Percentiles rank a stretch among this genome's conserved stretches.
Conservation (phyloP, 2,797 vertebrate genomes). For the Muraenolepis orangiensis region DNA sequence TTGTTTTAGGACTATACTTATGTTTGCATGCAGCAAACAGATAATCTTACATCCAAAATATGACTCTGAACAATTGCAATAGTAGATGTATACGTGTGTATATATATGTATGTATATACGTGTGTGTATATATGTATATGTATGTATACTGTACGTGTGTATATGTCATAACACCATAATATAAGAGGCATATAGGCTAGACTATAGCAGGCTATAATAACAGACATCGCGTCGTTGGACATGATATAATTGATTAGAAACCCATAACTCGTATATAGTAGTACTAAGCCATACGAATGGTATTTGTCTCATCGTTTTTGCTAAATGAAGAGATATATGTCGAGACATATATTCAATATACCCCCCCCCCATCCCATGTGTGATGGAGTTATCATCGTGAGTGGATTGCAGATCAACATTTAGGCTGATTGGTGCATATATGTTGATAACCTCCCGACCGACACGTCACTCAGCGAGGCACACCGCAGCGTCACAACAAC, state of each 20-base stretch:
- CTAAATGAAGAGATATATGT: conserved; percentile 70
- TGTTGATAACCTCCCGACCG: conserved; percentile 51
- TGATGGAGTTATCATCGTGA: conserved; percentile 61
- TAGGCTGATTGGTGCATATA: conserved; percentile 67
- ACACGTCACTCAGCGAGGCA: conserved; percentile 57
- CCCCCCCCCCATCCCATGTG: no score
- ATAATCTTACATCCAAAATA: no score
- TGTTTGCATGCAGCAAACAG: no score
- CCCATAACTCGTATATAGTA: conserved; percentile 33
- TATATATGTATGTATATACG: no score
- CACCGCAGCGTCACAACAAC: no score
- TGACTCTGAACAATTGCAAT: no score
- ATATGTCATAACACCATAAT: conserved; percentile 24
- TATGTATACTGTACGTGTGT: no score
- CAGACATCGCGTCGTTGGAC: conserved; percentile 58
- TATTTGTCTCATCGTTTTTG: conserved; percentile 62
- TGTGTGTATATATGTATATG: no score
- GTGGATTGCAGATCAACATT: conserved; percentile 66
- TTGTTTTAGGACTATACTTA: no score
- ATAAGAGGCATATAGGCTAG: not conserved
- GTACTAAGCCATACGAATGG: conserved; percentile 66
- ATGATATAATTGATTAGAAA: conserved; percentile 68
- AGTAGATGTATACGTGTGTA: no score
- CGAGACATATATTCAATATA: conserved; percentile 59
- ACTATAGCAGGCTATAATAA: conserved; percentile 53